A percentile compares a stretch with the other conserved stretches of the same genome.
Conservation (phyloP, 1,140 invertebrate genomes). For the Wasmannia auropunctata region DNA sequence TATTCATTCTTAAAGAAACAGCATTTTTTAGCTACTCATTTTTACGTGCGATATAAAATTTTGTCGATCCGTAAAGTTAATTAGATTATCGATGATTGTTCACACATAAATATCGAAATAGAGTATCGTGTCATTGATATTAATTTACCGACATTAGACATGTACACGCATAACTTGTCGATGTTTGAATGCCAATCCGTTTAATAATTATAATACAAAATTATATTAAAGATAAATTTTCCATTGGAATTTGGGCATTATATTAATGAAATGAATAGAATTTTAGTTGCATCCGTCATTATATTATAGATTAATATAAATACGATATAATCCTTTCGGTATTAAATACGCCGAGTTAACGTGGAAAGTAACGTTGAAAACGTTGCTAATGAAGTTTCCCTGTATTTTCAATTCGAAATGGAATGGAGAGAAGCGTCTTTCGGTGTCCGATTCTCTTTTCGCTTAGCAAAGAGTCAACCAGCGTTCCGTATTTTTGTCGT, state of each 20-base stretch:
- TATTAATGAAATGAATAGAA: constrained; percentile 32
- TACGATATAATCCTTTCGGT: background rate
- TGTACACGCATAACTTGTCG: background rate
- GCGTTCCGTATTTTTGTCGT: constrained; percentile 57
- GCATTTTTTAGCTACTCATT: background rate
- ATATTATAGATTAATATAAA: constrained; percentile 14
- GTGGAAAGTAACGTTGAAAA: background rate
- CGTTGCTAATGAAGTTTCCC: constrained; percentile 30
- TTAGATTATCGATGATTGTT: background rate
- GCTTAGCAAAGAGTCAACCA: constrained; percentile 51
- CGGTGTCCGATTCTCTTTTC: constrained; percentile 51
- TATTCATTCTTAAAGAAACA: background rate
- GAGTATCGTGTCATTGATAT: background rate
- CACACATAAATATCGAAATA: background rate
- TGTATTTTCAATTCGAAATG: constrained; percentile 39
- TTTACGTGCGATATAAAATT: constrained; percentile 11
- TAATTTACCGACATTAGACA: constrained; percentile 10
- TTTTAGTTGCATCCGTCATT: background rate
- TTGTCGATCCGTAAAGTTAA: constrained; percentile 7
- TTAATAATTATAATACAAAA: constrained; percentile 25
- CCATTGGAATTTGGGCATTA: background rate
- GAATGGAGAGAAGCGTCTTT: constrained; percentile 36
- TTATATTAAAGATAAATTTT: background rate
- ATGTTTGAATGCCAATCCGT: background rate
- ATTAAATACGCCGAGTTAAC: background rate